These are phyloP conservation scores for Limnothrissa miodon DNA, from an alignment of 2,113 vertebrate species.

Conservation along the genomic window DNA sequence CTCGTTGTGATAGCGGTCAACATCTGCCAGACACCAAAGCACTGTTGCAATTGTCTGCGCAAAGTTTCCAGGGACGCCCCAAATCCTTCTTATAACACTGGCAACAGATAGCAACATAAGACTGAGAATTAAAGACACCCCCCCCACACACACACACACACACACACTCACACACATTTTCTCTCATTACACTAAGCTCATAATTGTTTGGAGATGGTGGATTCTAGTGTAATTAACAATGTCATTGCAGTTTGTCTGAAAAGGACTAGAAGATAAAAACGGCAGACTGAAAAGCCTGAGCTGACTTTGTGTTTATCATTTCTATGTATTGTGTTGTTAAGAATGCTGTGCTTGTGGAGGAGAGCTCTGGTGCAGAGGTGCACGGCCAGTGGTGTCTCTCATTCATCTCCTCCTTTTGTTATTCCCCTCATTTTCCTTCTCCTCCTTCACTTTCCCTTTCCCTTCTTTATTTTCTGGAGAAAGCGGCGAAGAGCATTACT, in stretches of 20 bases:
- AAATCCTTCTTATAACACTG: constrained; percentile 60
- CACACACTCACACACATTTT: neutral
- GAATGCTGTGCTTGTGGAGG: neutral
- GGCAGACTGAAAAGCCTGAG: neutral
- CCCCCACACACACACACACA: neutral
- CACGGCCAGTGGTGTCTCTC: neutral
- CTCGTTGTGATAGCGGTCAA: constrained; percentile 68
- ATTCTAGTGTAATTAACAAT: constrained; percentile 53
- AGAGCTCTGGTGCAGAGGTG: neutral
- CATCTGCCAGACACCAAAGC: constrained; percentile 52
- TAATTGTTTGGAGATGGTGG: constrained; percentile 68
- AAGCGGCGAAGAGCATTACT: constrained; percentile 32
- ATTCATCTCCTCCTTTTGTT: neutral
- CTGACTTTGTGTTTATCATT: neutral
- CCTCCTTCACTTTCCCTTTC: neutral
- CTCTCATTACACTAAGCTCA: constrained; percentile 74
- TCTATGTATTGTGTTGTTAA: neutral
- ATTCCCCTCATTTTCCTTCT: neutral
- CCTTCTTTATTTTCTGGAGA: constrained; percentile 16
- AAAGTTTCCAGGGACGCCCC: constrained; percentile 70
- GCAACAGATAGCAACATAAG: constrained; percentile 71
- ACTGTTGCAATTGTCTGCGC: constrained; percentile 63
- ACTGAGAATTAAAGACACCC: constrained; percentile 27
- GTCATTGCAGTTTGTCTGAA: constrained; percentile 39
- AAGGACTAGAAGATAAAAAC: neutral